phyloP scores from a whole-genome alignment of 2,888 invertebrate genomes.

The Folsomia manolachei region DNA sequence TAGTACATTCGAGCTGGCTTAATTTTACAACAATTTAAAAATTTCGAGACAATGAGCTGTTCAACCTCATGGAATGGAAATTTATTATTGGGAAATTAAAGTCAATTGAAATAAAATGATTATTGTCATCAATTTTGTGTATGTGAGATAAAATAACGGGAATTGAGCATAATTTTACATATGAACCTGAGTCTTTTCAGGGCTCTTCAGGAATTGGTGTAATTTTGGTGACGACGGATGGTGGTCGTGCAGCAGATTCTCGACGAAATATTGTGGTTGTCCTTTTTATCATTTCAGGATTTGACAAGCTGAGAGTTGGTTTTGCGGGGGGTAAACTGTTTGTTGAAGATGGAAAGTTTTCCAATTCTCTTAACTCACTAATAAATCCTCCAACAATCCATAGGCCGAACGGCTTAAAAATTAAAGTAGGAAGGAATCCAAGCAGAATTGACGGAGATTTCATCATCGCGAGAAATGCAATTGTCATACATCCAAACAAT shows the following conservation, averaged over 20 bases:
- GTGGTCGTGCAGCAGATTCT: neutral
- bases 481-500: slow-evolving; percentile 27
- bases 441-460: slow-evolving; percentile 21
- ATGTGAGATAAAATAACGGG: too few relatives aligned
- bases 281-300: slow-evolving; percentile 20
- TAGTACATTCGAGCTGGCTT: slow-evolving; percentile 29
- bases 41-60: neutral
- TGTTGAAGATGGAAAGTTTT: slow-evolving; percentile 16
- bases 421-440: slow-evolving; percentile 30
- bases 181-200: too few relatives aligned
- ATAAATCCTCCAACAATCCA: slow-evolving; percentile 34
- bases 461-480: slow-evolving; percentile 31
- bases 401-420: slow-evolving; percentile 33
- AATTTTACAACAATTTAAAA: neutral
- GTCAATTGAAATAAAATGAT: too few relatives aligned
- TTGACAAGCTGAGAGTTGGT: slow-evolving; percentile 26
- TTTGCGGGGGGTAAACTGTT: slow-evolving; percentile 20
- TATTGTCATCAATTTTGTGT: neutral
- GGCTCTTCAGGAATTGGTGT: slow-evolving; percentile 24
- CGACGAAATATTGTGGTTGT: slow-evolving; percentile 26
- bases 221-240: slow-evolving; percentile 17
- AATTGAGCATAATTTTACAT: neutral
- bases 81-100: too few relatives aligned
- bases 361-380: slow-evolving; percentile 20
- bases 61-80: neutral